A percentile compares a stretch with the other conserved stretches of the same genome.
phyloP scores from a whole-genome alignment of 1,140 invertebrate genomes.

The Lutraria rhynchaena region DNA sequence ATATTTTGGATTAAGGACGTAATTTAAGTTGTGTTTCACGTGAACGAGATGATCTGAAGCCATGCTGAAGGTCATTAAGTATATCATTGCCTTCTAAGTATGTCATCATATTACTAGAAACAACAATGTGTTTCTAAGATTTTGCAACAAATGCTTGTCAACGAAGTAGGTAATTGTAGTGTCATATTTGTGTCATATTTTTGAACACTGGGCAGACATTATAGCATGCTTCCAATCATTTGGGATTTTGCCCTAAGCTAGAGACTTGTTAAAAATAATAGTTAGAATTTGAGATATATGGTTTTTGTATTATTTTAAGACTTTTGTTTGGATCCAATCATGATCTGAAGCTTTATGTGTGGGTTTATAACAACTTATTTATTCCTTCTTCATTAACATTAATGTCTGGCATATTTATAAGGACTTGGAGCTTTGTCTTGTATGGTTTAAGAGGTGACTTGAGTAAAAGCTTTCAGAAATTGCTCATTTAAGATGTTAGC shows the following conservation, averaged over 20 bases:
- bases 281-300: conserved; percentile 3
- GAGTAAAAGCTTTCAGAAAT: conserved; percentile 27
- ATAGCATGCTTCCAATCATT: conserved; percentile 58
- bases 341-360: conserved; percentile 43
- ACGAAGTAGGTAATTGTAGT: conserved; percentile 59
- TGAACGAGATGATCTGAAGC: conserved; percentile 49
- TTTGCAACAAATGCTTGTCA: conserved; percentile 66
- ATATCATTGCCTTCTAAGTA: conserved; percentile 52
- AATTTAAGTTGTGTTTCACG: conserved; percentile 63
- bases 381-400: conserved; percentile 16
- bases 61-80: conserved; percentile 55
- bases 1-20: conserved; percentile 47
- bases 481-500: conserved; percentile 22
- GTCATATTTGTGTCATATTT: conserved; percentile 59
- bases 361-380: conserved; percentile 19
- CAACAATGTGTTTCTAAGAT: conserved; percentile 65
- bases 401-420: conserved; percentile 14
- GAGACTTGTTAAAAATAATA: conserved; percentile 38
- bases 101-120: conserved; percentile 55
- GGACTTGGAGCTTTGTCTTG: conserved; percentile 26
- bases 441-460: not conserved
- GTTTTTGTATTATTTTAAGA: conserved; percentile 1
- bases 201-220: conserved; percentile 56
- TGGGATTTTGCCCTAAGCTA: conserved; percentile 36
- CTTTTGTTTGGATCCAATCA: conserved; percentile 29